Conservation (phyloP, 2,888 invertebrate species). For the Drosophila lacicola region DNA sequence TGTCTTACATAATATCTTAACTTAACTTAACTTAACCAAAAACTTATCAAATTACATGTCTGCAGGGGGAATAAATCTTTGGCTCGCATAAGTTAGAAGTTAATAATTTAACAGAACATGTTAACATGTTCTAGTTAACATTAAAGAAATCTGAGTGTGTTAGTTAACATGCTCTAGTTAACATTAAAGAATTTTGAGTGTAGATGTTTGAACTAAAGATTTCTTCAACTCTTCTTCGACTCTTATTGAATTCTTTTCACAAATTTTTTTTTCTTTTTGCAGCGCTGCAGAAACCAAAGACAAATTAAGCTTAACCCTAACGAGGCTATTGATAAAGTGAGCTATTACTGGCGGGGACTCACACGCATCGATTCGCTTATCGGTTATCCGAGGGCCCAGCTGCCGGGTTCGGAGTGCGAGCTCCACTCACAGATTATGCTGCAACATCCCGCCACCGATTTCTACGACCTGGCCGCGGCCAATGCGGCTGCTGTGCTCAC, state of each 20-base stretch:
- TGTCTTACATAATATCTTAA: too few relatives aligned
- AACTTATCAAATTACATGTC: too few relatives aligned
- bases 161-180: too few relatives aligned
- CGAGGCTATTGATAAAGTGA: slow-evolving; percentile 14
- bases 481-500: slow-evolving; percentile 84
- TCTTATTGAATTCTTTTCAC: background rate
- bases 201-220: too few relatives aligned
- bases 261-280: slow-evolving; percentile 4
- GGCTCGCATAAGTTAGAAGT: too few relatives aligned
- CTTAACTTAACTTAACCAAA: too few relatives aligned
- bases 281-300: slow-evolving; percentile 76
- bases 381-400: background rate
- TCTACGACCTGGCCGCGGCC: slow-evolving; percentile 84
- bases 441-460: slow-evolving; percentile 85
- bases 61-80: too few relatives aligned
- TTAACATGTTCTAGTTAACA: too few relatives aligned
- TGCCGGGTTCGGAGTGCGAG: slow-evolving; percentile 1
- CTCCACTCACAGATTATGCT: slow-evolving; percentile 74
- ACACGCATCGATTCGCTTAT: background rate
- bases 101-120: too few relatives aligned
- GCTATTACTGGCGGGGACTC: slow-evolving; percentile 5
- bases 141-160: too few relatives aligned
- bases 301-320: slow-evolving; percentile 5
- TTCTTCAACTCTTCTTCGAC: background rate
- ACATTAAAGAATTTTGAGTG: too few relatives aligned